These are phyloP conservation scores for Actinia tenebrosa DNA, from an alignment of 64 coral and sea anemone genomes.

Conservation along the genomic window DNA sequence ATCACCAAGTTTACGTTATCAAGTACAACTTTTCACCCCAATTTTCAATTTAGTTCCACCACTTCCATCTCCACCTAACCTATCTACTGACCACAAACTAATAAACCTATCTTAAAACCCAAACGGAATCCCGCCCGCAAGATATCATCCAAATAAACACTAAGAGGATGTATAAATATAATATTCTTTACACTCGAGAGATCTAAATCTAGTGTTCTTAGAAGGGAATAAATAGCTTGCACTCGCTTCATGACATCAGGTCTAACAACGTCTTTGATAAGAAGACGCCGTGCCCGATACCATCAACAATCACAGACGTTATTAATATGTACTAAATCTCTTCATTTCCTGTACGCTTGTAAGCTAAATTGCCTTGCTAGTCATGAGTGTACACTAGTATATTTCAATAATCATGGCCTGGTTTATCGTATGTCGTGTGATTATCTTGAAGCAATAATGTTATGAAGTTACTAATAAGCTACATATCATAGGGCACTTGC, in stretches of 20 bases:
- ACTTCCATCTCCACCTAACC: not conserved
- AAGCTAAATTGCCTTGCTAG: not conserved
- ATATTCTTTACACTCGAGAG: not conserved
- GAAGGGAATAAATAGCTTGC: not conserved
- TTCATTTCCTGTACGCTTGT: not conserved
- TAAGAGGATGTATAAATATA: not conserved
- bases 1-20: too few relatives aligned
- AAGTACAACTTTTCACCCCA: too few relatives aligned
- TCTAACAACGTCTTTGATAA: not conserved
- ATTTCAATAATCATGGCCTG: not conserved
- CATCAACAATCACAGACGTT: not conserved
- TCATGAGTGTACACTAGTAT: not conserved
- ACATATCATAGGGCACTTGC: not conserved
- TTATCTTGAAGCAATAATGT: not conserved
- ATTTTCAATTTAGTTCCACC: too few relatives aligned
- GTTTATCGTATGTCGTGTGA: not conserved
- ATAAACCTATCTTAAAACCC: not conserved
- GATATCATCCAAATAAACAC: not conserved
- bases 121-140: not conserved
- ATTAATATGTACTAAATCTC: not conserved
- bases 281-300: not conserved
- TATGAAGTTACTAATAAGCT: conserved; percentile 5
- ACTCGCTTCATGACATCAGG: not conserved
- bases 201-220: not conserved
- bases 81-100: not conserved